Evolutionary conservation across 30 jellyfish, hydroid and myxozoan genomes (phyloP), one percentile per base, ranked within the genome.

Genomic region (Pelagia noctiluca): DNA sequence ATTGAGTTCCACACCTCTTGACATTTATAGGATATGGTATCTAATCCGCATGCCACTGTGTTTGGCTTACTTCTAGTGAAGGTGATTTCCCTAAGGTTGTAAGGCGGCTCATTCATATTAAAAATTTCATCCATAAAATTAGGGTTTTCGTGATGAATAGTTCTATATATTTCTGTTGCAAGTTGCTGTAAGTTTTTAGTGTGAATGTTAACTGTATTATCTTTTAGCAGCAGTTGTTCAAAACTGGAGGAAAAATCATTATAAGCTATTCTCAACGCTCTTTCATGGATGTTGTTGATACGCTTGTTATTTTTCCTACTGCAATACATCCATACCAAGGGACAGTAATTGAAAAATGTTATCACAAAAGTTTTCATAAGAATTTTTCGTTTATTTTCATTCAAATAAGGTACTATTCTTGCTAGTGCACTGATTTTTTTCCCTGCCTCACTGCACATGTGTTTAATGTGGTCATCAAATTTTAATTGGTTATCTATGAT

Each of bases 111-210:
- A n/a, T n/a, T n/a, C n/a, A n/a, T n/a, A n/a, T n/a, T n/a, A n/a
- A n/a, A n/a, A n/a, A n/a, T n/a, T n/a, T n/a, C n/a, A n/a, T n/a
- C n/a, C n/a, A n/a, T n/a, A n/a, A n/a, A n/a, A n/a, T n/a, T n/a
- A n/a, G n/a, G n/a, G n/a, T n/a, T n/a, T n/a, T n/a, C n/a, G n/a
- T n/a, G n/a, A n/a, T n/a, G n/a, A n/a, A n/a, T n/a, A n/a, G n/a
- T n/a, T n/a, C n/a, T n/a, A n/a, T n/a, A n/a, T n/a, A n/a, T n/a
- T n/a, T n/a, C n/a, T n/a, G n/a, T n/a, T n/a, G n/a, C n/a, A 50
- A 82, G 87, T 57, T 63, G 87, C 79, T 82, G 77, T 67, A 82
- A 49, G 52, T 68, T 82, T 73, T 61, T 80, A 18, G 37, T n/a
- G 57, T 80, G 76, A 19, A 49, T 63, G 35, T 46, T 13, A 26